A percentile compares a stretch with the other conserved stretches of the same genome.
These are phyloP conservation scores for Xestia rhomboidea DNA, from an alignment of 2,888 invertebrate species.

Conservation along the genomic window DNA sequence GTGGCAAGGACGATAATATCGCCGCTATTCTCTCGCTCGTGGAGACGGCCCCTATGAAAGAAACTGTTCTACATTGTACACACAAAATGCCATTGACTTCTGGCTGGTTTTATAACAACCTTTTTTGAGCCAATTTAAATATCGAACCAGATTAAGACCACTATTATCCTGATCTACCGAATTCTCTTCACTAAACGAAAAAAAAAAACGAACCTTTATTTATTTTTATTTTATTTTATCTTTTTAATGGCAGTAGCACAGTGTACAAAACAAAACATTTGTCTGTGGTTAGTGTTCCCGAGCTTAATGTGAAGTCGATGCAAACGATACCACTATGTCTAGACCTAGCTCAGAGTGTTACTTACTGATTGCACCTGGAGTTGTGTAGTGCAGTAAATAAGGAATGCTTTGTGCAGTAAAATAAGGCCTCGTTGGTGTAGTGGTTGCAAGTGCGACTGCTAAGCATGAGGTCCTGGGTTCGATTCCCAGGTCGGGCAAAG, in stretches of 20 bases:
- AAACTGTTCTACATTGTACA: too few relatives aligned
- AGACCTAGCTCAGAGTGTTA: slow-evolving; percentile 26
- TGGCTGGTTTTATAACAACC: neutral
- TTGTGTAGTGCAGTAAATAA: neutral
- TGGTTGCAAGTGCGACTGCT: too few relatives aligned
- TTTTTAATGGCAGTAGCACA: slow-evolving; percentile 25
- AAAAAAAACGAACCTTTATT: slow-evolving; percentile 12
- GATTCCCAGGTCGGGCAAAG: too few relatives aligned
- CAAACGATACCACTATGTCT: slow-evolving; percentile 16
- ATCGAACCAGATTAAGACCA: neutral
- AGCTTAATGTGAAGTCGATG: slow-evolving; percentile 41
- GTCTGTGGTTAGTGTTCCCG: slow-evolving; percentile 5
- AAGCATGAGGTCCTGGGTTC: too few relatives aligned
- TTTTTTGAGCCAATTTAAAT: neutral
- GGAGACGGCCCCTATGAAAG: too few relatives aligned
- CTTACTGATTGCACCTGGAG: neutral
- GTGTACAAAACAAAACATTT: slow-evolving; percentile 23
- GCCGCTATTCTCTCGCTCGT: too few relatives aligned
- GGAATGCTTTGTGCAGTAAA: neutral
- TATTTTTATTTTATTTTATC: too few relatives aligned
- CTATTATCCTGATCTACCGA: neutral
- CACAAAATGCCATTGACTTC: too few relatives aligned
- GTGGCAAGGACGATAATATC: too few relatives aligned
- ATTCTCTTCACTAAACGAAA: neutral
- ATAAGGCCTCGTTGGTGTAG: neutral